Conservation (phyloP, 2,888 invertebrate genomes). For the Apodemia hepburni region DNA sequence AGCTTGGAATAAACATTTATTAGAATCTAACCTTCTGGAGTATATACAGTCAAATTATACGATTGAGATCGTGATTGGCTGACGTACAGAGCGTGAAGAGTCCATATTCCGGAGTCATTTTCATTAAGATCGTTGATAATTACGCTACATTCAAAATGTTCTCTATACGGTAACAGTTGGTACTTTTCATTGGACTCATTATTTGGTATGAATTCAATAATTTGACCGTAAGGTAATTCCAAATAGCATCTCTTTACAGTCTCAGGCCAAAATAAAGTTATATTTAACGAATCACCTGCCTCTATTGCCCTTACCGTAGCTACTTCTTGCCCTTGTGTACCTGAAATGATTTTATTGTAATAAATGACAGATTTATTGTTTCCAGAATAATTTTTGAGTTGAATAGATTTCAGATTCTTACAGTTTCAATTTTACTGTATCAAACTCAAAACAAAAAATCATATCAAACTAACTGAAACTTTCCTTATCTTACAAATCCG, state of each 20-base stretch:
- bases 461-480: too few relatives aligned
- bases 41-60: constrained; percentile 31
- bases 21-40: constrained; percentile 26
- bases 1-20: too few relatives aligned
- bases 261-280: constrained; percentile 26
- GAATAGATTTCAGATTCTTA: not conserved
- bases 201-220: constrained; percentile 36
- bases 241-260: constrained; percentile 34
- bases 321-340: constrained; percentile 22
- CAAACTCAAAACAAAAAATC: too few relatives aligned
- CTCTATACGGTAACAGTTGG: constrained; percentile 21
- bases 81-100: constrained; percentile 25
- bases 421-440: not conserved
- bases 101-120: constrained; percentile 39
- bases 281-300: constrained; percentile 30
- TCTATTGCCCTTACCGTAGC: constrained; percentile 15
- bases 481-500: too few relatives aligned
- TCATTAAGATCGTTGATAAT: constrained; percentile 30
- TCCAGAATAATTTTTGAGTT: not conserved
- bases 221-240: constrained; percentile 28
- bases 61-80: constrained; percentile 20
- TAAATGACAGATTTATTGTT: too few relatives aligned
- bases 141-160: constrained; percentile 30
- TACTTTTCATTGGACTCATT: constrained; percentile 34
- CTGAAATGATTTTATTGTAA: constrained; percentile 21